Percentiles rank a stretch among this genome's conserved stretches.
Evolutionary conservation across 2,888 invertebrate genomes (phyloP).

Genomic region (Halictus ligatus): DNA sequence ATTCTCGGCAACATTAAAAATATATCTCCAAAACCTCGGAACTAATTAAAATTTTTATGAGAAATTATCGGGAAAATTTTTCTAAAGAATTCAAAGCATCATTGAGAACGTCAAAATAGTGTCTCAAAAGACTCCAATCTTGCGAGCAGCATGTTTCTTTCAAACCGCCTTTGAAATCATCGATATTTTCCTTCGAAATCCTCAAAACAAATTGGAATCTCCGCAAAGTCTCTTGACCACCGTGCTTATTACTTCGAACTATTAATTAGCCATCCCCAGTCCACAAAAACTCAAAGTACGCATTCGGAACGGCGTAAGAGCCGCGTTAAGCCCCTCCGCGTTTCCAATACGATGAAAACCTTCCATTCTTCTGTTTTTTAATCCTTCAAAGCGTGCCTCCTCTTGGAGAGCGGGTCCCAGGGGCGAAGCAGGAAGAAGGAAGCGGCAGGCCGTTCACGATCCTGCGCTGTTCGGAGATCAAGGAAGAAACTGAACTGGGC

Average conservation of each 20-base stretch:
- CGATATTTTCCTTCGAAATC: not conserved
- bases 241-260: not conserved
- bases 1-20: too few relatives aligned
- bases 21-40: too few relatives aligned
- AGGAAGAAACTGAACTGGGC: slow-evolving; percentile 35
- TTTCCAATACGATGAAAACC: slow-evolving; percentile 3
- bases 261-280: not conserved
- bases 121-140: not conserved
- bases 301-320: not conserved
- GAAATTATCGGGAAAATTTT: too few relatives aligned
- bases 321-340: not conserved
- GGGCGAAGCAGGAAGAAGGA: slow-evolving; percentile 13
- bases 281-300: not conserved
- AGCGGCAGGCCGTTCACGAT: slow-evolving; percentile 5
- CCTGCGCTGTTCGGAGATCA: slow-evolving; percentile 30
- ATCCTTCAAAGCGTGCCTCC: slow-evolving; percentile 32
- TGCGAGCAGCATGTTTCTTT: not conserved
- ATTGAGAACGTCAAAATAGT: too few relatives aligned
- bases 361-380: slow-evolving; percentile 19
- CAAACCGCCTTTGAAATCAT: not conserved
- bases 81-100: too few relatives aligned
- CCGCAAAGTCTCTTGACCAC: not conserved
- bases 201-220: not conserved
- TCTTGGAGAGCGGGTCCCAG: not conserved
- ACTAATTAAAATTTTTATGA: too few relatives aligned